A percentile compares a stretch with the other conserved stretches of the same genome.
These are phyloP conservation scores for Thymelicus acteon DNA, from an alignment of 2,888 invertebrate species.

Conservation along the genomic window DNA sequence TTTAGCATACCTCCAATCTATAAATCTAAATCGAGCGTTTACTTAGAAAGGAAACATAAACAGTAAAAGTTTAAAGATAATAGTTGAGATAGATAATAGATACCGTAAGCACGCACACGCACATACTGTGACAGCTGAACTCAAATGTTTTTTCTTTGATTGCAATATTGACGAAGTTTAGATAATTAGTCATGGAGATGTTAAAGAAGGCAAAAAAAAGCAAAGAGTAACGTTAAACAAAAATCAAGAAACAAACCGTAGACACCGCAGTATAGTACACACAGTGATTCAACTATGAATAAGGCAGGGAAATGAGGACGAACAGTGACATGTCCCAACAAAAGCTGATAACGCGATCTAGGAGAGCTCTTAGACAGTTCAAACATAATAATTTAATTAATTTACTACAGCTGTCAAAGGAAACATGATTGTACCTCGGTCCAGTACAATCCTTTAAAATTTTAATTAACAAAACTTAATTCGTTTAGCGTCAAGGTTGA, in stretches of 20 bases:
- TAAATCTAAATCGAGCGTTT: constrained; percentile 11
- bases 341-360: constrained; percentile 72
- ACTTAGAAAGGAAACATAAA: constrained; percentile 5
- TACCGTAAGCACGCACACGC: not conserved
- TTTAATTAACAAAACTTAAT: constrained; percentile 20
- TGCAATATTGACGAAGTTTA: not conserved
- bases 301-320: constrained; percentile 63
- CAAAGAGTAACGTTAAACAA: not conserved
- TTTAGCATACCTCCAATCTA: constrained; percentile 23
- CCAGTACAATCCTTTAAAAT: constrained; percentile 39
- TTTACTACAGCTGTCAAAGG: constrained; percentile 29
- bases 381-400: constrained; percentile 38
- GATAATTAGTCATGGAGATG: too few species aligned
- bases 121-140: not conserved
- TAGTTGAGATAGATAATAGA: not conserved
- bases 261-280: not conserved
- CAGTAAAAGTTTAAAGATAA: constrained; percentile 9
- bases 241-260: not conserved
- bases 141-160: not conserved
- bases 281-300: constrained; percentile 54
- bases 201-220: too few species aligned
- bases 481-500: constrained; percentile 14
- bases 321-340: constrained; percentile 68
- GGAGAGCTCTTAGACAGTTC: constrained; percentile 59
- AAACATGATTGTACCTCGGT: constrained; percentile 30